Percentiles rank a stretch among this genome's conserved stretches.
These are phyloP conservation scores for Trisateles emortualis DNA, from an alignment of 2,888 invertebrate genomes.

Conservation along the genomic window DNA sequence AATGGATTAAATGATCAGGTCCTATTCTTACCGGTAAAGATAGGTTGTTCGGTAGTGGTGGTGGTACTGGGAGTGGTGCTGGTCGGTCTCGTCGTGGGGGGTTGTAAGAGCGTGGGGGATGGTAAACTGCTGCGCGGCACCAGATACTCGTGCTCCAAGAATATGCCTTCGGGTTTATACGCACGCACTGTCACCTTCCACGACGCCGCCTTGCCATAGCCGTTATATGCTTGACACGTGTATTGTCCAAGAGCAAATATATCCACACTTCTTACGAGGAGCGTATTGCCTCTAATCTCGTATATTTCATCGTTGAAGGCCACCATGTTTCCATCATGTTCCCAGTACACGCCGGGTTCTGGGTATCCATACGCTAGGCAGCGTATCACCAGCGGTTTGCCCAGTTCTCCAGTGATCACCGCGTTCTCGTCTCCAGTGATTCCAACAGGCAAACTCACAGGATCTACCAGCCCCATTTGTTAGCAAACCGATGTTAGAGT, in stretches of 20 bases:
- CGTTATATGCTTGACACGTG: conserved; percentile 96
- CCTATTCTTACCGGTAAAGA: conserved; percentile 72
- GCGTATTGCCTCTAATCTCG: conserved; percentile 91
- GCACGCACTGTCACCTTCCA: conserved; percentile 92
- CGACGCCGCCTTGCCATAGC: conserved; percentile 91
- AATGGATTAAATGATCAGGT: neutral
- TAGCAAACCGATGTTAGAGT: conserved; percentile 51
- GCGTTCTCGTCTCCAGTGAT: conserved; percentile 90
- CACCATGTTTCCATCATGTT: conserved; percentile 91
- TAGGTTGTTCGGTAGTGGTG: conserved; percentile 48
- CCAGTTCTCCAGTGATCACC: conserved; percentile 90
- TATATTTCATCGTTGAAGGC: conserved; percentile 90
- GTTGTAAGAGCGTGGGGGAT: conserved; percentile 42
- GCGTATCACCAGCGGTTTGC: conserved; percentile 89
- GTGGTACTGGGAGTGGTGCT: conserved; percentile 36
- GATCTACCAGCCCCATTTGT: conserved; percentile 82
- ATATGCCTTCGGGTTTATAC: conserved; percentile 88
- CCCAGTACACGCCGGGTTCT: conserved; percentile 93
- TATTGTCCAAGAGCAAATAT: conserved; percentile 93
- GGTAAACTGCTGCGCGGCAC: conserved; percentile 47
- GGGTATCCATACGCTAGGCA: conserved; percentile 95
- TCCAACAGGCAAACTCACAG: conserved; percentile 85
- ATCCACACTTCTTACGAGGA: conserved; percentile 91
- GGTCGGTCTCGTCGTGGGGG: conserved; percentile 35
- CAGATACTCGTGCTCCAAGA: conserved; percentile 53